Percentiles rank a stretch among this genome's conserved stretches.
These are phyloP conservation scores for Cavia porcellus DNA, from an alignment of 2,113 vertebrate genomes.

Conservation along the genomic window DNA sequence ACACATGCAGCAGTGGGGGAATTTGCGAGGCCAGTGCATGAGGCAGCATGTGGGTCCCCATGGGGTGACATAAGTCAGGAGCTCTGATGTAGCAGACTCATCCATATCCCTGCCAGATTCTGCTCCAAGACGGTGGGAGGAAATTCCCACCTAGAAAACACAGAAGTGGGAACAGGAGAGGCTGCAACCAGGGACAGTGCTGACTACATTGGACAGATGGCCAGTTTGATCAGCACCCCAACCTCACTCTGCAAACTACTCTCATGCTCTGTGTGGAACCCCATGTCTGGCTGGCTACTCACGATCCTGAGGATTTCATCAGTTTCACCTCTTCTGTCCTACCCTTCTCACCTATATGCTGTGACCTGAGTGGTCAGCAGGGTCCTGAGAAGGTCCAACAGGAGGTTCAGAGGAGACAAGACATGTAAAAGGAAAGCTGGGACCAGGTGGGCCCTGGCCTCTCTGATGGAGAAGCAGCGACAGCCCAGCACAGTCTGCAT, in stretches of 20 bases:
- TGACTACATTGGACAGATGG: background rate
- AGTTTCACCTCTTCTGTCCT: background rate
- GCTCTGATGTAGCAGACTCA: rapidly evolving
- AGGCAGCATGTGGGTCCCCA: background rate
- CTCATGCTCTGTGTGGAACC: background rate
- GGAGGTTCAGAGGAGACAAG: background rate
- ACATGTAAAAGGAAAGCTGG: background rate
- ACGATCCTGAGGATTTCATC: background rate
- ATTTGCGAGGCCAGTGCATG: rapidly evolving
- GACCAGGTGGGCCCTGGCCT: background rate
- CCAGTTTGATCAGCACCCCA: no score
- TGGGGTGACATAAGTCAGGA: background rate
- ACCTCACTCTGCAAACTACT: rapidly evolving
- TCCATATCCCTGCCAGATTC: rapidly evolving
- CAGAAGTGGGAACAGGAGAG: rapidly evolving
- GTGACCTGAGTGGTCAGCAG: background rate
- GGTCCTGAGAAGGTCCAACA: background rate
- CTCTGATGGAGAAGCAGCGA: background rate
- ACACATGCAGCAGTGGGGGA: background rate
- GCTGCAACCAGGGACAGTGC: no score
- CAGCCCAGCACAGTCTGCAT: background rate
- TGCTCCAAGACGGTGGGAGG: no score
- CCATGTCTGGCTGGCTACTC: no score
- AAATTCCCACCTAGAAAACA: background rate
- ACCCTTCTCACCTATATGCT: background rate